Percentiles rank a stretch among this genome's conserved stretches.
Evolutionary conservation across 2,113 vertebrate genomes (phyloP).

Genomic region (Pterocles burchelli): DNA sequence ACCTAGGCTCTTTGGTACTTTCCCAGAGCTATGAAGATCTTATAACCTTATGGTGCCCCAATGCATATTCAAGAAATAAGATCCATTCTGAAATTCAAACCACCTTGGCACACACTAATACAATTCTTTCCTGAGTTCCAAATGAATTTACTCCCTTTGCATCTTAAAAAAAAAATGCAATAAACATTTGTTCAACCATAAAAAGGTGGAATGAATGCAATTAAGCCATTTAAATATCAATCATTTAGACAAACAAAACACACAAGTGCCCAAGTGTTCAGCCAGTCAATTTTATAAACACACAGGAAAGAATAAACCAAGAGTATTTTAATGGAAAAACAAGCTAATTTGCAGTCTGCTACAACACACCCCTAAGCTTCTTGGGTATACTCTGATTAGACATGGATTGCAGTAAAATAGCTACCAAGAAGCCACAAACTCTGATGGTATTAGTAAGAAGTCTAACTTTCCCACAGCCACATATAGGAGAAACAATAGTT

Average conservation of each 20-base stretch:
- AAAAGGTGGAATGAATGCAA: conserved; percentile 35
- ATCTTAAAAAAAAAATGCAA: background rate
- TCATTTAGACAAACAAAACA: conserved; percentile 48
- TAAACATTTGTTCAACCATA: conserved; percentile 19
- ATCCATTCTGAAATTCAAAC: background rate
- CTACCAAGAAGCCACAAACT: conserved; percentile 23
- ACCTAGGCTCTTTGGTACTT: background rate
- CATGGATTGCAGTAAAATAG: conserved; percentile 47
- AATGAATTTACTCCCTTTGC: background rate
- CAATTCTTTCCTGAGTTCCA: background rate
- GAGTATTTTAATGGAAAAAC: conserved; percentile 47
- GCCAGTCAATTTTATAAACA: conserved; percentile 34
- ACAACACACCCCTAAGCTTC: conserved; percentile 8
- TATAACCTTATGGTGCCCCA: background rate
- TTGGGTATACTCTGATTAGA: conserved; percentile 46
- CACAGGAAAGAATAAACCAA: conserved; percentile 32
- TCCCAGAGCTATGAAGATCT: background rate
- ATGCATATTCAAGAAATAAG: background rate
- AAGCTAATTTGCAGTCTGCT: conserved; percentile 58
- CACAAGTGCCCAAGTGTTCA: conserved; percentile 30
- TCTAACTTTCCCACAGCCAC: conserved; percentile 43
- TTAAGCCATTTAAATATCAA: conserved; percentile 61
- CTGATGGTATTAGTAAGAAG: conserved; percentile 5
- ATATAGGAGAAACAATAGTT: background rate
- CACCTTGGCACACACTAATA: background rate